Percentiles rank a stretch among this genome's conserved stretches.
These are phyloP conservation scores for Paramormyrops hopkinsi DNA, from an alignment of 2,797 vertebrate species.

Conservation along the genomic window DNA sequence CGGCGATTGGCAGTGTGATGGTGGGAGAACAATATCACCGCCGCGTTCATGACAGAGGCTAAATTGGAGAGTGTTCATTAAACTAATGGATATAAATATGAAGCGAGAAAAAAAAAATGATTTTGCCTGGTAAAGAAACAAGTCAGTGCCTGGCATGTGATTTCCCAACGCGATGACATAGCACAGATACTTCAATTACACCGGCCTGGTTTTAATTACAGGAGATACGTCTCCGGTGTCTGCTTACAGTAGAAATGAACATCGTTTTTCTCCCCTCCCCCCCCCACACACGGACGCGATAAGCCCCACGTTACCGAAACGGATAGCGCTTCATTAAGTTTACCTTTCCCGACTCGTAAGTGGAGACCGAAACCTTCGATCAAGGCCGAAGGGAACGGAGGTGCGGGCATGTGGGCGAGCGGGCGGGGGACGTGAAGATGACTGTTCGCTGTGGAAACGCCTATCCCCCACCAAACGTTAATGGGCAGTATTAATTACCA, in stretches of 20 bases:
- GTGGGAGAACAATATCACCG: slow-evolving; percentile 44
- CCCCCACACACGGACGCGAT: not conserved
- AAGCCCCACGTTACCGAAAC: slow-evolving; percentile 32
- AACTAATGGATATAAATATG: slow-evolving; percentile 65
- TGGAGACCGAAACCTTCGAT: not conserved
- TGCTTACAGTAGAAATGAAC: slow-evolving; percentile 48
- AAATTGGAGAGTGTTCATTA: slow-evolving; percentile 65
- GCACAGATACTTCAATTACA: slow-evolving; percentile 56
- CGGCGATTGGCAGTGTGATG: slow-evolving; percentile 32
- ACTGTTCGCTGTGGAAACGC: not conserved
- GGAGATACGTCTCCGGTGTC: slow-evolving; percentile 51
- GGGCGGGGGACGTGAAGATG: not conserved
- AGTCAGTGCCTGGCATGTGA: slow-evolving; percentile 47
- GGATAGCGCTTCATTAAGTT: slow-evolving; percentile 44
- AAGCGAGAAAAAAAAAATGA: slow-evolving; percentile 36
- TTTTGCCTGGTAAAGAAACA: slow-evolving; percentile 44
- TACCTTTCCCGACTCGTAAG: slow-evolving; percentile 17
- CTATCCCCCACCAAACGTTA: no score
- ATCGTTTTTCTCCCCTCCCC: slow-evolving; percentile 29
- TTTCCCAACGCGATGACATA: slow-evolving; percentile 50
- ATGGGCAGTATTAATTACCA: not conserved
- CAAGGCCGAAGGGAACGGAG: not conserved
- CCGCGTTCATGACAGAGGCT: slow-evolving; percentile 45
- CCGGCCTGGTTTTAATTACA: slow-evolving; percentile 56
- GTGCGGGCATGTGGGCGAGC: not conserved